Evolutionary conservation across 2,888 invertebrate species (phyloP), one percentile per base, ranked within the genome.

Genomic region (Terebella lapidaria): DNA sequence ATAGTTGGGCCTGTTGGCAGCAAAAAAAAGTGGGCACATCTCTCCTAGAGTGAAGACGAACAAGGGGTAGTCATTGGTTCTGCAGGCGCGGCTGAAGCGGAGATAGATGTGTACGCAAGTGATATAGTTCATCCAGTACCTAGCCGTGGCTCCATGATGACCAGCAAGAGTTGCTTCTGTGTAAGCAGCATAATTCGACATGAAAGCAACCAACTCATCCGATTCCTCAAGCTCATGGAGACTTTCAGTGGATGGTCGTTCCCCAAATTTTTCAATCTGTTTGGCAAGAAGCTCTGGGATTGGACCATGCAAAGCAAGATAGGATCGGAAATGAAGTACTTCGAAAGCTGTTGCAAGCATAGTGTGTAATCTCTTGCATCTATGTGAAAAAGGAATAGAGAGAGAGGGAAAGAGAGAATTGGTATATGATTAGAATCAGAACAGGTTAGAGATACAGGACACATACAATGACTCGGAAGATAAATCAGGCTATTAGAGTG

Each of bases 341-440:
- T 54, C 54, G 26, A 68, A 57, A 25, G 66, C 63, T n/a, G 53
- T 54, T 2, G 55, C 59, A 2, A 68, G 49, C 2, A 69, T 18
- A 27, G 62, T 63, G 49, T 68, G 68, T 2, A 69, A 27, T 10
- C 67, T 35, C 54, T 67, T 68, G 42, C 68, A 67, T 22, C 55
- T 55, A n/a, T n/a, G n/a, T n/a, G n/a, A n/a, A n/a, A n/a, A n/a
- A n/a, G n/a, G n/a, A n/a, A n/a, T n/a, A n/a, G n/a, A n/a, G n/a
- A n/a, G n/a, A n/a, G n/a, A n/a, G n/a, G n/a, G n/a, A n/a, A n/a
- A n/a, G n/a, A n/a, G n/a, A n/a, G n/a, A n/a, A n/a, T n/a, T n/a
- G n/a, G n/a, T n/a, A n/a, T n/a, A n/a, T n/a, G n/a, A n/a, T n/a
- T n/a, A n/a, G n/a, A n/a, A n/a, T n/a, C n/a, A n/a, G n/a, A n/a